Conservation (phyloP, 2,113 vertebrate genomes). For the Ramphastos sulfuratus region DNA sequence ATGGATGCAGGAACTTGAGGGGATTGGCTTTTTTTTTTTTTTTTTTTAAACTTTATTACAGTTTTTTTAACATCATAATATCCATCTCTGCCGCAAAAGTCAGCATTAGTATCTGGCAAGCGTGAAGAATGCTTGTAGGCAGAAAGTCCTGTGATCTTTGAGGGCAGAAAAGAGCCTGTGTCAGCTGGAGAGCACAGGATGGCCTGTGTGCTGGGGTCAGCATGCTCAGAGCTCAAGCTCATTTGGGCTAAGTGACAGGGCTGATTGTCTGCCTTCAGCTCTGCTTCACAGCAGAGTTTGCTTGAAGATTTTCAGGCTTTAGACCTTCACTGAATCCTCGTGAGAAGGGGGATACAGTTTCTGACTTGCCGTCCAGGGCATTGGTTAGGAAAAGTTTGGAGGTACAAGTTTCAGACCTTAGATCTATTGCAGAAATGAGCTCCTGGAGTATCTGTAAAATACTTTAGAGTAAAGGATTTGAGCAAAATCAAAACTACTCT, state of each 20-base stretch:
- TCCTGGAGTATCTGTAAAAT: not conserved
- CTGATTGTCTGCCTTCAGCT: not conserved
- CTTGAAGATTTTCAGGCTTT: not conserved
- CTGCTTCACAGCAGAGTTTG: not conserved
- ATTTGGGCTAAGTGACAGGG: not conserved
- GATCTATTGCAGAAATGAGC: not conserved
- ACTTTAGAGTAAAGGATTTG: not conserved
- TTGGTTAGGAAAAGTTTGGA: not conserved
- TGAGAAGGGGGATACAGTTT: not conserved
- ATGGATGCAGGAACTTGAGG: too few relatives aligned
- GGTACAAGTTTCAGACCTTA: not conserved
- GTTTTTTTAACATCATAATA: not conserved
- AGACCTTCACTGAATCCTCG: not conserved
- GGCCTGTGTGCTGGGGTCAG: fast-evolving
- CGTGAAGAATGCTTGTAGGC: not conserved
- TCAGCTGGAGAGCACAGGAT: not conserved
- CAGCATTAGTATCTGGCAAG: not conserved
- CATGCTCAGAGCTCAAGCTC: fast-evolving
- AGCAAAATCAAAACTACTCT: not conserved
- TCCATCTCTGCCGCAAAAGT: not conserved
- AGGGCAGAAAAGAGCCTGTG: not conserved
- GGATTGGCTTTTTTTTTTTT: not conserved
- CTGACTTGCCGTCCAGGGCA: not conserved
- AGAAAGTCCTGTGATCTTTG: not conserved
- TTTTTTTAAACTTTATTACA: not conserved